These are phyloP conservation scores for Nephotettix cincticeps DNA, from an alignment of 1,140 invertebrate species.

Conservation along the genomic window DNA sequence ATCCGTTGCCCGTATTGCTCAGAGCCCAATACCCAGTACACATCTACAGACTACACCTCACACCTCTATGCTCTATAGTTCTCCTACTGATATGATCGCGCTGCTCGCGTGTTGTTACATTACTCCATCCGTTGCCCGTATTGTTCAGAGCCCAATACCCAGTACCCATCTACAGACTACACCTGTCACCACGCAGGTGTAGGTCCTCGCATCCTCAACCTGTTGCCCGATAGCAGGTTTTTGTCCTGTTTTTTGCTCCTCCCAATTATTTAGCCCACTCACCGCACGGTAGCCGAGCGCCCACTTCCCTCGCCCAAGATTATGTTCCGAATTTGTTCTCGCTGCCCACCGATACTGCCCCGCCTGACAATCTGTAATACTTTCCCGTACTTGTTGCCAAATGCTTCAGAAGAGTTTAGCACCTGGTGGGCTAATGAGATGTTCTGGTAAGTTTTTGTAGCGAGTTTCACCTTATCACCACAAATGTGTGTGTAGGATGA, in stretches of 20 bases:
- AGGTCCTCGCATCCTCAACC: not conserved
- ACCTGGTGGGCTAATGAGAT: too few species aligned
- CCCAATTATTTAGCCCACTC: not conserved
- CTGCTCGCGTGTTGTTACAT: too few species aligned
- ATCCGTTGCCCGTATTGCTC: too few species aligned
- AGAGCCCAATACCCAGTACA: too few species aligned
- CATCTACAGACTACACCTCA: too few species aligned
- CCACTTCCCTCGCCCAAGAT: not conserved
- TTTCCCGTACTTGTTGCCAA: not conserved
- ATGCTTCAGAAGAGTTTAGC: too few species aligned
- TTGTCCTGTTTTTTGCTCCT: not conserved
- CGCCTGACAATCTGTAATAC: not conserved
- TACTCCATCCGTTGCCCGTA: too few species aligned
- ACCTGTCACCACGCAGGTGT: not conserved
- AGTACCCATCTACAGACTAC: not conserved
- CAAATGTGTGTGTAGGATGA: too few species aligned
- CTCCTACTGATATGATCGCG: too few species aligned
- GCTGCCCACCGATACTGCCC: not conserved
- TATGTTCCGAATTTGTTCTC: slow-evolving; percentile 7
- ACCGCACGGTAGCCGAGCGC: not conserved
- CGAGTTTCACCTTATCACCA: too few species aligned
- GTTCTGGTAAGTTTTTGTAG: too few species aligned
- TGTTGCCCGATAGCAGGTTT: not conserved
- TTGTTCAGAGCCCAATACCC: not conserved
- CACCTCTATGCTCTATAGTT: too few species aligned